Conservation (phyloP, 2,888 invertebrate genomes). For the Miltochrista miniata region DNA sequence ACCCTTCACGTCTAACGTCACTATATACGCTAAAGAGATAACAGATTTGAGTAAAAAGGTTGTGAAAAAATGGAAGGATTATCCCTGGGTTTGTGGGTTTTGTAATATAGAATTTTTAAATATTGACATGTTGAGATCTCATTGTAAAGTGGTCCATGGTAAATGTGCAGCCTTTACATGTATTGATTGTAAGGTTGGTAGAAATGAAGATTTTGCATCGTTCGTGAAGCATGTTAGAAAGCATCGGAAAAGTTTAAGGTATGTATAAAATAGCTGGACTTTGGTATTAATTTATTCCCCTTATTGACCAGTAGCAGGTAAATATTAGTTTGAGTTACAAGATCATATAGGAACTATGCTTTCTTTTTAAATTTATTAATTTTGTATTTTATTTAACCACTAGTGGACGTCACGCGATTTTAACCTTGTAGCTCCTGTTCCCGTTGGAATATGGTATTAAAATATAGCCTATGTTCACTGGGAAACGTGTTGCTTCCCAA, state of each 20-base stretch:
- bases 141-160: constrained; percentile 85
- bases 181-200: constrained; percentile 85
- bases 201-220: constrained; percentile 84
- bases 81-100: constrained; percentile 68
- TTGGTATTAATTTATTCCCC: no score
- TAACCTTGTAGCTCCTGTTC: no score
- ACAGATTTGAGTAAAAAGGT: constrained; percentile 49
- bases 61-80: constrained; percentile 64
- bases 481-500: no score
- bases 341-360: no score
- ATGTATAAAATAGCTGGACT: no score
- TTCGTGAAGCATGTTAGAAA: constrained; percentile 86
- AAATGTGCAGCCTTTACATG: constrained; percentile 86
- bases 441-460: no score
- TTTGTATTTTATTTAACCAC: no score
- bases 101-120: constrained; percentile 71
- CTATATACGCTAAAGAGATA: constrained; percentile 66
- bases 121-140: constrained; percentile 78
- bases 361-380: no score
- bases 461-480: no score
- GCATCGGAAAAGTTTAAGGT: constrained; percentile 85
- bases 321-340: no score
- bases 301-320: no score
- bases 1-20: constrained; percentile 50
- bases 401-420: no score